Percentiles rank a stretch among this genome's conserved stretches.
Conservation (phyloP, 1,140 invertebrate genomes). For the Magallana ariakensis region DNA sequence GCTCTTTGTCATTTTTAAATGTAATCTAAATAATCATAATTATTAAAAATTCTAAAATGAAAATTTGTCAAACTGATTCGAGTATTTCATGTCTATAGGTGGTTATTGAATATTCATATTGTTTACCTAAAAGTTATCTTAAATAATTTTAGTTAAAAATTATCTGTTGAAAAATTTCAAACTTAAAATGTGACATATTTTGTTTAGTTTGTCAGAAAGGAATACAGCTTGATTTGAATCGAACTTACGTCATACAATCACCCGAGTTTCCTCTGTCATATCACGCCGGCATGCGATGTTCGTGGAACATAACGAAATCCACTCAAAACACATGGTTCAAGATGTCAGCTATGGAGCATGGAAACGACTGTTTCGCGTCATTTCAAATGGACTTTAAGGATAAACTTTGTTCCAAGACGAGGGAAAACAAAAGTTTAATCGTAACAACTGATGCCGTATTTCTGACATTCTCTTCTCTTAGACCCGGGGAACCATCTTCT, state of each 20-base stretch:
- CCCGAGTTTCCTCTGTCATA: conserved; percentile 12
- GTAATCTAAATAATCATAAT: too few species aligned
- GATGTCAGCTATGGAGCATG: not conserved
- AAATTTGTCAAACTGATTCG: too few species aligned
- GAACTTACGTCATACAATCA: not conserved
- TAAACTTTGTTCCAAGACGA: not conserved
- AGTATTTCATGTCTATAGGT: too few species aligned
- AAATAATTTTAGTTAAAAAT: too few species aligned
- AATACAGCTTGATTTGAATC: not conserved
- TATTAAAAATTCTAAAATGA: too few species aligned
- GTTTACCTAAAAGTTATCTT: too few species aligned
- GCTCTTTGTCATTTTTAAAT: too few species aligned
- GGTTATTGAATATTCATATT: too few species aligned
- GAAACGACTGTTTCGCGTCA: not conserved
- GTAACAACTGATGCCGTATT: not conserved
- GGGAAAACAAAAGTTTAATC: not conserved
- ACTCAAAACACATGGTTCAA: conserved; percentile 5
- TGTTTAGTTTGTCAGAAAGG: not conserved
- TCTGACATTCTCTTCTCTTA: not conserved
- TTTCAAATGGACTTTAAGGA: not conserved
- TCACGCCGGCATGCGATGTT: not conserved
- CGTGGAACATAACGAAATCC: not conserved
- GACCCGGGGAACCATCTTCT: not conserved
- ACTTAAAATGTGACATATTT: not conserved
- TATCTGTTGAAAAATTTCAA: too few species aligned